Conservation (phyloP, 64 coral and sea anemone genomes). For the Orbicella faveolata region DNA sequence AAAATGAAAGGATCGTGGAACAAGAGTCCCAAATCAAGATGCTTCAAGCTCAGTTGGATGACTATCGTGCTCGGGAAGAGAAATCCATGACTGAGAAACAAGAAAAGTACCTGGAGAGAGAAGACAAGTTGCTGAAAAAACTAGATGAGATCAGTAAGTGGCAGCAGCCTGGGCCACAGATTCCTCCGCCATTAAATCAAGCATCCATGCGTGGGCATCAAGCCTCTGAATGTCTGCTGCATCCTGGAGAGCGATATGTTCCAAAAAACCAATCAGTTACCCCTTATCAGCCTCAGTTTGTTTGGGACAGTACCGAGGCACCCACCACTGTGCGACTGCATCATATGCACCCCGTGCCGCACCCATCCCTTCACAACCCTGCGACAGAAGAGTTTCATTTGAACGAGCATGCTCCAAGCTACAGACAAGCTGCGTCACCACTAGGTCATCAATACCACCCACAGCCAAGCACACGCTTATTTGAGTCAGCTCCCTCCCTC, state of each 20-base stretch:
- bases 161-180: not conserved
- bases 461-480: not conserved
- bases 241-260: not conserved
- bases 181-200: not conserved
- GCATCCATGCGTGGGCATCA: not conserved
- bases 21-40: conserved; percentile 31
- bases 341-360: not conserved
- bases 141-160: conserved; percentile 17
- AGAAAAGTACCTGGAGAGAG: conserved; percentile 37
- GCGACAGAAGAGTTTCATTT: not conserved
- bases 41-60: conserved; percentile 11
- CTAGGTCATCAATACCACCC: not conserved
- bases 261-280: not conserved
- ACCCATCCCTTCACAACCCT: not conserved
- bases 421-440: not conserved
- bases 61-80: conserved; percentile 10
- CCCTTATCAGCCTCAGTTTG: not conserved
- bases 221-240: not conserved
- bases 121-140: conserved; percentile 25
- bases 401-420: not conserved
- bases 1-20: conserved; percentile 45
- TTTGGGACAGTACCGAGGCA: conserved; percentile 1
- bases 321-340: not conserved
- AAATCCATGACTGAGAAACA: conserved; percentile 14
- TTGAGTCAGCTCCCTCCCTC: not conserved